These are phyloP conservation scores for Chrysina gloriosa DNA, from an alignment of 2,888 invertebrate species.

Conservation along the genomic window DNA sequence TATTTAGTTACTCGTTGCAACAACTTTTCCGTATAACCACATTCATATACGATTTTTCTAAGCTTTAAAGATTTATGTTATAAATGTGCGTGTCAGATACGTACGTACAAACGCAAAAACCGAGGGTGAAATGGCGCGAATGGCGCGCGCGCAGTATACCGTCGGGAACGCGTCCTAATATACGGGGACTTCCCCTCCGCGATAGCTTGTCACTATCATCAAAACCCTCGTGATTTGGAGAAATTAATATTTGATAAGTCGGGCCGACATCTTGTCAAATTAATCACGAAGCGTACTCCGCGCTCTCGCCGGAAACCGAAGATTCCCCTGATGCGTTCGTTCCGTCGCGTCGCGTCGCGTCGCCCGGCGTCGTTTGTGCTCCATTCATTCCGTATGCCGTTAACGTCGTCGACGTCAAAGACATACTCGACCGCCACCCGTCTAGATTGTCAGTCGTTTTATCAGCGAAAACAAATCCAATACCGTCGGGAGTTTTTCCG, in stretches of 20 bases:
- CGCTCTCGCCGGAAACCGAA: neutral
- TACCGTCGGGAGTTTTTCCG: neutral
- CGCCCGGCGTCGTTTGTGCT: neutral
- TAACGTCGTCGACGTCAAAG: slow-evolving; percentile 5
- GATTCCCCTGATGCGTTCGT: slow-evolving; percentile 7
- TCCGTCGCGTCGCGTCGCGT: neutral
- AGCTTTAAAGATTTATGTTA: too few species aligned
- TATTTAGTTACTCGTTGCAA: too few species aligned
- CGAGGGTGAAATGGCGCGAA: too few species aligned
- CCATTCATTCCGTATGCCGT: slow-evolving; percentile 5
- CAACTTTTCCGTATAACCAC: too few species aligned
- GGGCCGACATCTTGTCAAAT: slow-evolving; percentile 37
- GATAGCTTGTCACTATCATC: slow-evolving; percentile 34
- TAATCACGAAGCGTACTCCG: slow-evolving; percentile 20
- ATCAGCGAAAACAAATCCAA: neutral
- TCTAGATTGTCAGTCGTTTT: slow-evolving; percentile 14
- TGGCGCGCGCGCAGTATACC: too few species aligned
- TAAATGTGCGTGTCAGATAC: too few species aligned
- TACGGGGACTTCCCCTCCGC: too few species aligned
- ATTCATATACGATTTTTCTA: too few species aligned
- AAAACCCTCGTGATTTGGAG: slow-evolving; percentile 36
- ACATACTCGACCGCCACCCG: neutral
- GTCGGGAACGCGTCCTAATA: too few species aligned
- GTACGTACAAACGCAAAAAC: too few species aligned
- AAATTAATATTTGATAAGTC: slow-evolving; percentile 41